phyloP scores from a whole-genome alignment of 2,888 invertebrate species.

The Callosobruchus maculatus region DNA sequence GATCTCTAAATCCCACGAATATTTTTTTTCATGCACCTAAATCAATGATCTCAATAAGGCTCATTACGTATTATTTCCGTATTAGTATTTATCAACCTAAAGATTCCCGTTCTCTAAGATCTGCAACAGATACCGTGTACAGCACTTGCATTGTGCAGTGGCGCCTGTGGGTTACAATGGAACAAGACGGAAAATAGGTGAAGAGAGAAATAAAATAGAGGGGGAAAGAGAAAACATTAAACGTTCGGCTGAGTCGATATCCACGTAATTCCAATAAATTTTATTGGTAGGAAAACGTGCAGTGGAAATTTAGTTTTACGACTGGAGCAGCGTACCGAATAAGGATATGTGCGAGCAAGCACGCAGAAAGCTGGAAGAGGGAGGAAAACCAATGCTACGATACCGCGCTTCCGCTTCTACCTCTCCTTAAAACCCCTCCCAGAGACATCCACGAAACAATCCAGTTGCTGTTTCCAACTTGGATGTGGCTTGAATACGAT shows the following conservation, averaged over 20 bases:
- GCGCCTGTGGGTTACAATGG: neutral
- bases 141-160: neutral
- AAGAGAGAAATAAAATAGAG: conserved; percentile 5
- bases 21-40: too few relatives aligned
- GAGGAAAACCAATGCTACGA: neutral
- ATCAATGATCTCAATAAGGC: too few relatives aligned
- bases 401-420: neutral
- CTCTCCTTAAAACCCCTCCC: too few relatives aligned
- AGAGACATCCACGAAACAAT: too few relatives aligned
- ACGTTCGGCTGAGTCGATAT: conserved; percentile 40
- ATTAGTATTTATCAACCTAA: too few relatives aligned
- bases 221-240: conserved; percentile 28
- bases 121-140: too few relatives aligned
- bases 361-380: neutral
- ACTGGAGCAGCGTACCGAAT: conserved; percentile 26
- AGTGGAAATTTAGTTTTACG: conserved; percentile 46
- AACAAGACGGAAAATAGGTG: conserved; percentile 5
- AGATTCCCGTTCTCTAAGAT: too few relatives aligned
- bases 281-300: conserved; percentile 47
- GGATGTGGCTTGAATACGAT: too few relatives aligned
- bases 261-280: conserved; percentile 49
- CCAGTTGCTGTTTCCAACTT: too few relatives aligned
- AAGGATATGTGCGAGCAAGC: conserved; percentile 7
- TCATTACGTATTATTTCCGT: too few relatives aligned
- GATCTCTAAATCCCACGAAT: too few relatives aligned